Evolutionary conservation across 2,797 vertebrate species (phyloP).

Genomic region (Pipistrellus pipistrellus): DNA sequence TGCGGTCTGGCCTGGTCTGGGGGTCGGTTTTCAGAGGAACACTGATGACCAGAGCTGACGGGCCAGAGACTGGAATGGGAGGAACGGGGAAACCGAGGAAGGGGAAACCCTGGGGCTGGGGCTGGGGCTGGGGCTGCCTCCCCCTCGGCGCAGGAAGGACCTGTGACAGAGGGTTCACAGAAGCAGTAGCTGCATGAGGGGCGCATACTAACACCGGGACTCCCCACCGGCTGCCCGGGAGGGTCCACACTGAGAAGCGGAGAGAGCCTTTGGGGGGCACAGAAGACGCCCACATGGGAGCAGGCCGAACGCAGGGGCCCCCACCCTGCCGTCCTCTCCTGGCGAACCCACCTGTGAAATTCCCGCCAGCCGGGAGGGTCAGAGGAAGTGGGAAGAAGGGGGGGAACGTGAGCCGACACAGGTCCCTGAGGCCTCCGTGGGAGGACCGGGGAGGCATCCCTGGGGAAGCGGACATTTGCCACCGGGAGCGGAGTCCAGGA

Average conservation of each 20-base stretch:
- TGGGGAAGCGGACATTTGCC: constrained; percentile 76
- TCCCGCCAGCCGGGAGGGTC: background rate
- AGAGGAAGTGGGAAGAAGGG: background rate
- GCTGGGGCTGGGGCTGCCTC: background rate
- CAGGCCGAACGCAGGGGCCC: background rate
- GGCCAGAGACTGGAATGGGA: background rate
- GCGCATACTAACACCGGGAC: background rate
- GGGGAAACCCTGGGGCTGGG: too few relatives aligned
- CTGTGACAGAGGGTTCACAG: background rate
- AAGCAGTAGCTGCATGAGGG: too few relatives aligned
- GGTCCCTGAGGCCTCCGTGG: constrained; percentile 1
- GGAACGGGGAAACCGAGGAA: background rate
- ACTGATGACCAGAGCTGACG: background rate
- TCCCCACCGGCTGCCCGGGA: background rate
- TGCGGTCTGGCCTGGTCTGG: background rate
- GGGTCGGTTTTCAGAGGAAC: background rate
- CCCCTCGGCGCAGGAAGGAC: background rate
- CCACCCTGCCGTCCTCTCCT: background rate
- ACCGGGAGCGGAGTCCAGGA: constrained; percentile 84
- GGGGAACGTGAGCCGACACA: background rate
- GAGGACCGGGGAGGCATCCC: constrained; percentile 41
- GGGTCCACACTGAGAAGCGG: background rate
- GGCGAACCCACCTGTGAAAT: background rate
- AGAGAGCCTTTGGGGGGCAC: background rate
- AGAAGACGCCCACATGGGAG: background rate